Percentiles rank a stretch among this genome's conserved stretches.
phyloP scores from a whole-genome alignment of 2,113 vertebrate species.

The Dromiciops gliroides region DNA sequence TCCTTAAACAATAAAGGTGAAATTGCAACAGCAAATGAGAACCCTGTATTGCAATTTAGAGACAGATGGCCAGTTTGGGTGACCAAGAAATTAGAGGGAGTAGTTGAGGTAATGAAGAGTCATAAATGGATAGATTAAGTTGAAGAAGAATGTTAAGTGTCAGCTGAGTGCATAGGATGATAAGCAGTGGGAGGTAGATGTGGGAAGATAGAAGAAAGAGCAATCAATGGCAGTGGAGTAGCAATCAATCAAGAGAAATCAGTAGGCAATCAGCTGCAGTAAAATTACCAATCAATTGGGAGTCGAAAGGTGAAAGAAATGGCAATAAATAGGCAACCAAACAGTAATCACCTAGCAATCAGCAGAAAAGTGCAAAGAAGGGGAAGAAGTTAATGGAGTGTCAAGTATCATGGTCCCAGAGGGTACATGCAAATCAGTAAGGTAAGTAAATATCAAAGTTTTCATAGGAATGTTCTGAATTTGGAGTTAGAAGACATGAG shows the following conservation, averaged over 20 bases:
- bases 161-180: accelerated
- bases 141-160: neutral
- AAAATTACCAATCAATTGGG: neutral
- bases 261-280: neutral
- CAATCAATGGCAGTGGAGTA: neutral
- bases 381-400: neutral
- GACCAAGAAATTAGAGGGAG: accelerated
- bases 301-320: neutral
- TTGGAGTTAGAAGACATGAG: neutral
- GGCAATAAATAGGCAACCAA: neutral
- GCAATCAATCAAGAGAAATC: neutral
- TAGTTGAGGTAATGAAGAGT: neutral
- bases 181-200: neutral
- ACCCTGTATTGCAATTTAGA: neutral
- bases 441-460: neutral
- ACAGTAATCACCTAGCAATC: neutral
- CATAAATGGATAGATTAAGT: too few species aligned
- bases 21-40: neutral
- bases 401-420: neutral
- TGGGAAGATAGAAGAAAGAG: neutral
- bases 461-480: neutral
- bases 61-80: neutral
- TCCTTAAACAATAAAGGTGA: neutral
- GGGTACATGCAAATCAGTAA: neutral
- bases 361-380: neutral